Evolutionary conservation across 2,113 vertebrate species (phyloP), one percentile per base, ranked within the genome.

Genomic region (Bagarius yarrelli): DNA sequence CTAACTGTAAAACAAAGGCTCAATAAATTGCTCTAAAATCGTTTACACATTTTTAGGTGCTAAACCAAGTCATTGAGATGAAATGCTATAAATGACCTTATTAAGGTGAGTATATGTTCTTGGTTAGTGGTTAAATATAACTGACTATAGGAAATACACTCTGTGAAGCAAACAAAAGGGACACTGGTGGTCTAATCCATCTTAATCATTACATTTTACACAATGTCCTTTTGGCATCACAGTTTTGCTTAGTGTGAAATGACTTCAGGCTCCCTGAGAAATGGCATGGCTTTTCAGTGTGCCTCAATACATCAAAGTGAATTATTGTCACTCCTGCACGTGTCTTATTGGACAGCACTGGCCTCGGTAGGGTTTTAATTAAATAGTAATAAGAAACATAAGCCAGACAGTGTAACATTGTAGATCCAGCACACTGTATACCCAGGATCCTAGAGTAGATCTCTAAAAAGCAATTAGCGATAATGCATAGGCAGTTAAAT

Each of bases 301-400:
- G 67, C 23, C 59, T 78, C 72, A 69, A 69, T 61, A 66, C 72
- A 82, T 83, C 61, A 70, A 80, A 81, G 85, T 84, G 76, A 85
- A 85, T 84, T 87, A 87, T 83, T 84, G 76, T 85, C 84, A 82
- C 81, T 86, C 77, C 86, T 72, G 72, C 53, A 64, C 27, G 32
- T 27, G 76, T 80, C 84, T 84, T 88, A 88, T 89, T 85, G 88
- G 86, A 84, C 69, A 74, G 80, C 76, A 77, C 47, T 40, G 55
- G 79, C 78, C 79, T 52, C 63, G 82, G 80, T 30, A 82, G 80
- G 74, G 80, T 64, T 83, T 76, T 79, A 86, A 80, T 79, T 87
- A 79, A 89, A 85, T 84, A 80, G 74, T 77, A 81, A 50, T 59
- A 78, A 82, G 60, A 70, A 85, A 83, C 21, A 67, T 47, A 32